Base-by-base conservation (phyloP, 2,888 invertebrate genomes). In the Ferdinandea cuprea region DNA sequence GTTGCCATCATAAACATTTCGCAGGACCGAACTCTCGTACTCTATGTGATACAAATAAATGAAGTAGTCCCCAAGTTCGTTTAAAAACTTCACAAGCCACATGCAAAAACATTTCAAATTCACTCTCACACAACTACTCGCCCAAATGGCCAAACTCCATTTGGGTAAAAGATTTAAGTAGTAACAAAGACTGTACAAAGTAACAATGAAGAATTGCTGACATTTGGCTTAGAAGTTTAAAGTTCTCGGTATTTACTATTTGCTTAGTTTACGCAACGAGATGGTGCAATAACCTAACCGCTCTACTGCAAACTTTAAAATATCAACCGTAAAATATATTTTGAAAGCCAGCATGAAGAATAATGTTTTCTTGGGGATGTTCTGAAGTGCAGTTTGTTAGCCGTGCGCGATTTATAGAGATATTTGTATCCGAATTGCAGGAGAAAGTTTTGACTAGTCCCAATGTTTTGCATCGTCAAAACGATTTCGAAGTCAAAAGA, bases 121-220 rank as follows among this genome's bases (percentile, higher is more conserved):
- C n/a, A 25, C 6, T 13, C 13, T 40, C 40, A 7, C 40, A 15
- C 40, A 40, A 1, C 17, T 9, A 19, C 21, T 32, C 13, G 30
- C 13, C 25, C 17, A 52, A n/a, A 21, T 56, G 32, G 21, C 21
- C 11, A 35, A 46, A 37, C 21, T 42, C 40, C 6, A 19, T 68
- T 56, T 56, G 68, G 21, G 50, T 13, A 46, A 46, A 46, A 7
- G 40, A 40, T 40, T 40, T 13, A 40, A 40, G 15, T 40, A 13
- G 13, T 40, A 15, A 2, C 8, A 15, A 15, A 2, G 3, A 15
- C 7, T 40, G 7, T 15, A 13, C 40, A 13, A 15, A 40, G 15
- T 15, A 7, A 40, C 40, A 40, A 15, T 40, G 40, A 15, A 15
- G 15, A 40, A 15, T 15, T 13, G 15, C 40, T 15, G 40, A 13